Percentiles rank a stretch among this genome's conserved stretches.
Evolutionary conservation across 2,888 invertebrate species (phyloP).

Genomic region (Meandrusa payeni): DNA sequence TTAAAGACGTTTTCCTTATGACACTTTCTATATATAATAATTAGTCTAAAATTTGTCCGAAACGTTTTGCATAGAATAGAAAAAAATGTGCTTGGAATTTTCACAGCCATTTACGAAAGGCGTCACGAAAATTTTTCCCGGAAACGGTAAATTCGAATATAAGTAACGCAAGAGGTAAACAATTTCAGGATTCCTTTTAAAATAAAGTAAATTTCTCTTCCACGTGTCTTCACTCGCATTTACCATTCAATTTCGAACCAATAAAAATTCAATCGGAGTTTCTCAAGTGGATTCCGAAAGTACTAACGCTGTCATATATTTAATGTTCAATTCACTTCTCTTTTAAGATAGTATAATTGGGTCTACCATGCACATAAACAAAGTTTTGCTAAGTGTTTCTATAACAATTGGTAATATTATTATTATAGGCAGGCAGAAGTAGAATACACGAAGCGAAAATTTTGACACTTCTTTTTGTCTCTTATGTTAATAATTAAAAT

Average conservation of each 20-base stretch:
- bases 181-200: conserved; percentile 15
- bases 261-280: conserved; percentile 24
- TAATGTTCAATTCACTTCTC: conserved; percentile 5
- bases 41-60: too few species aligned
- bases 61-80: too few species aligned
- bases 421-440: too few species aligned
- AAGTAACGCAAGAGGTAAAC: conserved; percentile 8
- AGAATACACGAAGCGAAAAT: too few species aligned
- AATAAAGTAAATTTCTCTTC: conserved; percentile 15
- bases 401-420: too few species aligned
- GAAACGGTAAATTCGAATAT: conserved; percentile 10
- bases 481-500: too few species aligned
- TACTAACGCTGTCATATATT: conserved; percentile 7
- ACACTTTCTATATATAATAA: too few species aligned
- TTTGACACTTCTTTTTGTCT: too few species aligned
- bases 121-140: conserved; percentile 1
- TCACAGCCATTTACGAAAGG: not conserved
- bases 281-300: conserved; percentile 16
- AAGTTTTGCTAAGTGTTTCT: too few species aligned
- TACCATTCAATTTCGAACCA: conserved; percentile 20
- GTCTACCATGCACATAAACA: too few species aligned
- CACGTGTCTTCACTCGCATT: conserved; percentile 18
- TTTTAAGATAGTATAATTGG: not conserved
- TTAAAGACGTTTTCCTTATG: too few species aligned
- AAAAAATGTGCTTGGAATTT: conserved; percentile 6